A percentile compares a stretch with the other conserved stretches of the same genome.
These are phyloP conservation scores for Endotricha flammealis DNA, from an alignment of 2,888 invertebrate species.

Conservation along the genomic window DNA sequence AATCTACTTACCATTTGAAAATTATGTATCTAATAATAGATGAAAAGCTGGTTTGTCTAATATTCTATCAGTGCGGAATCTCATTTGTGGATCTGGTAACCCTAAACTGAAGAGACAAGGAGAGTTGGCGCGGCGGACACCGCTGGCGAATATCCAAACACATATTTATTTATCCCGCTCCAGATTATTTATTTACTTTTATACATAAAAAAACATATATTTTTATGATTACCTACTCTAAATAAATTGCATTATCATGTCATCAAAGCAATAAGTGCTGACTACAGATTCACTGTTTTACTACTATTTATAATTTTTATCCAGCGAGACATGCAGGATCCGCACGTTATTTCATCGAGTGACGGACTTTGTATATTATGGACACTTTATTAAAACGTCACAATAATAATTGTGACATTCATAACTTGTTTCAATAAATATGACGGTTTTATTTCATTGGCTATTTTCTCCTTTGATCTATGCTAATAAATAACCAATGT, in stretches of 20 bases:
- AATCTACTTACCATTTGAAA: too few relatives aligned
- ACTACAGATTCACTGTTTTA: constrained; percentile 20
- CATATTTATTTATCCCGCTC: constrained; percentile 50
- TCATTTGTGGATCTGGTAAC: too few relatives aligned
- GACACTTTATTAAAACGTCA: constrained; percentile 5
- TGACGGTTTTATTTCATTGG: constrained; percentile 1
- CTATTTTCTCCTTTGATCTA: neutral
- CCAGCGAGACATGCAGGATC: neutral
- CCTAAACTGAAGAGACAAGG: too few relatives aligned
- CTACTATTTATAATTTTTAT: constrained; percentile 12
- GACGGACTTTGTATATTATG: constrained; percentile 5
- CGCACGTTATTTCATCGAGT: constrained; percentile 1
- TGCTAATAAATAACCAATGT: too few relatives aligned
- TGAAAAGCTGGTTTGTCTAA: too few relatives aligned
- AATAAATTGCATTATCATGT: constrained; percentile 24
- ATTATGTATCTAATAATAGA: too few relatives aligned
- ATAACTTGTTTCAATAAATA: constrained; percentile 3
- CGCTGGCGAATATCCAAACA: constrained; percentile 44
- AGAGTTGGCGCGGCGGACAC: constrained; percentile 19
- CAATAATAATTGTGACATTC: constrained; percentile 1
- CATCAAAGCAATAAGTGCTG: constrained; percentile 26
- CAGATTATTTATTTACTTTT: constrained; percentile 54
- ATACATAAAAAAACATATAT: constrained; percentile 29
- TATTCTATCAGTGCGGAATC: too few relatives aligned
- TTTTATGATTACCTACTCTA: constrained; percentile 25